A percentile compares a stretch with the other conserved stretches of the same genome.
Evolutionary conservation across 2,113 vertebrate genomes (phyloP).

Genomic region (Heliornis fulica): DNA sequence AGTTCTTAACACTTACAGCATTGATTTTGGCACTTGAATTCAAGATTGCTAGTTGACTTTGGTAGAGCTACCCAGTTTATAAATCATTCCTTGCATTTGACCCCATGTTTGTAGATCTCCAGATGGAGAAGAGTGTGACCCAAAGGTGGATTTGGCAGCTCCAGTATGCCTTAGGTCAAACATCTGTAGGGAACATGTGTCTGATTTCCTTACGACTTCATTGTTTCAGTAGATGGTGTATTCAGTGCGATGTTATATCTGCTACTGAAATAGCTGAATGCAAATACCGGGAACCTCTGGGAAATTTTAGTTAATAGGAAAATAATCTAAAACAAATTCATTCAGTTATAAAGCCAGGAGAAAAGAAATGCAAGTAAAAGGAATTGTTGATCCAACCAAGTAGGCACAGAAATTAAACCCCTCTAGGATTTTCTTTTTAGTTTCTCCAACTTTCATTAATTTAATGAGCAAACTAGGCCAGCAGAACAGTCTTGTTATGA

Average conservation of each 20-base stretch:
- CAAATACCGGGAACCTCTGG: constrained; percentile 64
- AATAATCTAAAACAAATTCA: constrained; percentile 66
- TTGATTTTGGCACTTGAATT: not conserved
- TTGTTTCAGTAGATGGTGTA: constrained; percentile 35
- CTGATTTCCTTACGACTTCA: constrained; percentile 40
- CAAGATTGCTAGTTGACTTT: not conserved
- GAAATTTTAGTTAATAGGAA: constrained; percentile 68
- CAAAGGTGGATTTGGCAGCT: constrained; percentile 49
- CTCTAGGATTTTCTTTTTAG: constrained; percentile 43
- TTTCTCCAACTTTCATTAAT: constrained; percentile 27
- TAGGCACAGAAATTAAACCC: constrained; percentile 43
- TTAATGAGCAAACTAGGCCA: constrained; percentile 9
- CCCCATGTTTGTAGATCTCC: not conserved
- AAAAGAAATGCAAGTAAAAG: constrained; percentile 46
- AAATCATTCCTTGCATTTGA: constrained; percentile 1
- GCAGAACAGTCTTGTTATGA: not conserved
- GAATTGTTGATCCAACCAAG: constrained; percentile 41
- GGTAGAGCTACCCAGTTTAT: not conserved
- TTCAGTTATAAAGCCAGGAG: constrained; percentile 22
- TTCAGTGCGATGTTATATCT: constrained; percentile 34
- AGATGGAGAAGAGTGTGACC: constrained; percentile 36
- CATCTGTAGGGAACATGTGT: constrained; percentile 48
- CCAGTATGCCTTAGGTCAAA: constrained; percentile 20
- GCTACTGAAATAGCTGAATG: constrained; percentile 57
- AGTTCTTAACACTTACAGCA: not conserved